phyloP scores from a whole-genome alignment of 2,888 invertebrate genomes.

The Congeria kusceri region DNA sequence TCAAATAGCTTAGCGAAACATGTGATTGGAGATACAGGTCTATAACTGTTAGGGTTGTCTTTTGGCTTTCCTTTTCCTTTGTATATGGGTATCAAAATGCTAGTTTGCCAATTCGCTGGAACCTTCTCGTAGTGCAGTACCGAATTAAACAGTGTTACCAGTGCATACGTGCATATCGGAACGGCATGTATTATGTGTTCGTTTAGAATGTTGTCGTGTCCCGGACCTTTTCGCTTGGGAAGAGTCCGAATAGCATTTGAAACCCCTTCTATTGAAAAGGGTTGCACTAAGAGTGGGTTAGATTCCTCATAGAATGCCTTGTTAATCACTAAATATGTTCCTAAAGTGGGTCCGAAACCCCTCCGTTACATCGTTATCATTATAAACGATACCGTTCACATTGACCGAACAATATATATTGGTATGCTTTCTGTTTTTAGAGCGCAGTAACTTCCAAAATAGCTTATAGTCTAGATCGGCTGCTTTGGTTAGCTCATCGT shows the following conservation, averaged over 20 bases:
- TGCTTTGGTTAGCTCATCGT: conserved; percentile 23
- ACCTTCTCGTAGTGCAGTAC: conserved; percentile 9
- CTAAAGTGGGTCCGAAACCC: conserved; percentile 15
- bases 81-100: conserved; percentile 32
- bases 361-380: not conserved
- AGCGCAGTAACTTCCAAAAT: conserved; percentile 26
- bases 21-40: conserved; percentile 27
- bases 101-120: conserved; percentile 27
- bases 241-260: not conserved
- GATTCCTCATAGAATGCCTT: too few species aligned
- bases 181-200: conserved; percentile 26
- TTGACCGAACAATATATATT: conserved; percentile 3
- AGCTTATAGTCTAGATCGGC: conserved; percentile 16
- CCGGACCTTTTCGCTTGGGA: conserved; percentile 23
- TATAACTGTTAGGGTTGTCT: conserved; percentile 31
- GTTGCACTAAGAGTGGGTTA: too few species aligned
- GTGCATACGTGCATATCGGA: not conserved
- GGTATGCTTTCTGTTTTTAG: not conserved
- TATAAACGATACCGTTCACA: not conserved
- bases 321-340: conserved; percentile 9
- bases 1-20: conserved; percentile 37
- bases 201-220: conserved; percentile 21
- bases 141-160: conserved; percentile 8
- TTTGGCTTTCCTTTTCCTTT: conserved; percentile 37
- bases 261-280: conserved; percentile 15